Conservation (phyloP, 2,888 invertebrate species). For the Seladonia tumulorum region DNA sequence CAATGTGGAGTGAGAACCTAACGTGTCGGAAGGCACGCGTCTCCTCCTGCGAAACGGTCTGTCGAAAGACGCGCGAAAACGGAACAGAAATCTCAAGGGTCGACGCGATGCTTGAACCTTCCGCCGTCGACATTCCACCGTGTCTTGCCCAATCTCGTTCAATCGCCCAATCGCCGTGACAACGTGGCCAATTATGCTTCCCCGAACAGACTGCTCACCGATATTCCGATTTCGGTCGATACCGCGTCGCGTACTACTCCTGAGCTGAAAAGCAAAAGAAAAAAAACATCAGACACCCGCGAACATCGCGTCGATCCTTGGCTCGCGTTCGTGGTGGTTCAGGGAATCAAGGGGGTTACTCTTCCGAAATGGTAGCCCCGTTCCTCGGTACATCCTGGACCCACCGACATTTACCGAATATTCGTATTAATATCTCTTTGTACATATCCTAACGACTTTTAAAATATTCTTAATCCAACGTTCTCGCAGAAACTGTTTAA, state of each 20-base stretch:
- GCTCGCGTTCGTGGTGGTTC: slow-evolving; percentile 27
- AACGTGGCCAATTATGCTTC: slow-evolving; percentile 22
- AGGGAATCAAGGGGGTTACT: slow-evolving; percentile 15
- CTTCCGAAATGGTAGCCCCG: slow-evolving; percentile 21
- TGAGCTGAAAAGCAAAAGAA: neutral
- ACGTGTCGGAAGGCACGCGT: slow-evolving; percentile 48
- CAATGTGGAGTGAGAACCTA: slow-evolving; percentile 60
- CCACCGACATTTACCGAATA: slow-evolving; percentile 65
- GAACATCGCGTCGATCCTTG: slow-evolving; percentile 68
- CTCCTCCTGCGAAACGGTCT: slow-evolving; percentile 58
- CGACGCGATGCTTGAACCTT: slow-evolving; percentile 53
- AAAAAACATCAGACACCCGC: slow-evolving; percentile 47
- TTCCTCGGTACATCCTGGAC: slow-evolving; percentile 36
- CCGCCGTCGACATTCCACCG: slow-evolving; percentile 58
- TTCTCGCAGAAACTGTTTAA: slow-evolving; percentile 68
- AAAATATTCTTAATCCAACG: slow-evolving; percentile 71
- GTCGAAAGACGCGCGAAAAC: slow-evolving; percentile 41
- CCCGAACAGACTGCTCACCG: slow-evolving; percentile 20
- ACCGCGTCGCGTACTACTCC: slow-evolving; percentile 28
- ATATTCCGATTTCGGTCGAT: neutral
- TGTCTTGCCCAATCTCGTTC: slow-evolving; percentile 29
- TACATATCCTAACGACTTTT: slow-evolving; percentile 82
- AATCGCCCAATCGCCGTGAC: neutral
- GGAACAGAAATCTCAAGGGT: slow-evolving; percentile 45
- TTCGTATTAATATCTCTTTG: slow-evolving; percentile 79